Evolutionary conservation across 1,140 invertebrate genomes (phyloP), one percentile per base, ranked within the genome.

Genomic region (Hylaeus volcanicus): DNA sequence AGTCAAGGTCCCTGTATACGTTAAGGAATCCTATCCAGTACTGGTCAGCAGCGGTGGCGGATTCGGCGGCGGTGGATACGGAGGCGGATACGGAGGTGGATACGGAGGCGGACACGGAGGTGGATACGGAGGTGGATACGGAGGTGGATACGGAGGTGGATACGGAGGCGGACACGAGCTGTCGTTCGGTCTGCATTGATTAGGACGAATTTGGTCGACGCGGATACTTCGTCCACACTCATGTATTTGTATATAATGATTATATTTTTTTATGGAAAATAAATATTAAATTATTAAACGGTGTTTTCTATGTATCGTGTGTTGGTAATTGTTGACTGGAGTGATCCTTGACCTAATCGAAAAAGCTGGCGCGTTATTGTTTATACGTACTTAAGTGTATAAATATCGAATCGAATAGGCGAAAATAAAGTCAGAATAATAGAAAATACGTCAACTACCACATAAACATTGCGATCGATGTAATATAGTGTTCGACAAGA

Each of bases 1-100:
- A 68, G 92, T 88, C 73, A 92, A 85, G 81, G 92, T 95, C 87
- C 93, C 81, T 37, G 91, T 88, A 53, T 88, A 84, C 78, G 91
- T 96, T 5, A 95, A 95, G 69, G 94, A 94, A 73, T 94, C 94
- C 60, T 94, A 95, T 39, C 95, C 95, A 37, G 94, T 95, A n/a
- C 92, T 89, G 39, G 90, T 94, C 4, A 84, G 87, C 43, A 80
- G 82, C 43, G 82, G 79, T 8, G 60, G 69, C 14, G 80, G 80
- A 5, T 60, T 39, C 0, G 83, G 66, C 0, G 83, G 66, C 6
- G 60, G 69, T 5, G 80, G 80, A 4, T 60, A 4, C 1, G 83
- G 66, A 5, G 74, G 76, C 5, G 76, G 79, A 15, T 58, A 15
- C 3, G 81, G 76, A 4, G 73, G 81, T n/a, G 88, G 88, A 14